Evolutionary conservation across 2,888 invertebrate species (phyloP).

Genomic region (Drosophila phalerata): DNA sequence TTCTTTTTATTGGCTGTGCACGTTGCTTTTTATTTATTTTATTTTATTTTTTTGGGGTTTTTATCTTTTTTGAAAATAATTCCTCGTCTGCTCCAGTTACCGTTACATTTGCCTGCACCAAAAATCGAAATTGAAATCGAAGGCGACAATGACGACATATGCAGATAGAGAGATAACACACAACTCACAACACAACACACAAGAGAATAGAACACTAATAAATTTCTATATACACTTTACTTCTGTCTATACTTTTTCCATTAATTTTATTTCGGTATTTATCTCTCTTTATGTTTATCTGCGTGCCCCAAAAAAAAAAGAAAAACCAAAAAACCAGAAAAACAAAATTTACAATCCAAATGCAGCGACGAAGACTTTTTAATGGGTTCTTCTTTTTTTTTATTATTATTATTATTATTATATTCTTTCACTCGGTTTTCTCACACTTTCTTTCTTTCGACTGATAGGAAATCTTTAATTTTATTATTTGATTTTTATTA

Average conservation of each 20-base stretch:
- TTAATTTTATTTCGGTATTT: slow-evolving; percentile 79
- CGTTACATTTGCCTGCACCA: slow-evolving; percentile 54
- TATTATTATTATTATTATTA: neutral
- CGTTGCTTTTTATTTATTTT: slow-evolving; percentile 9
- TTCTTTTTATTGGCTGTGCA: slow-evolving; percentile 22
- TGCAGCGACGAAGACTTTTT: slow-evolving; percentile 63
- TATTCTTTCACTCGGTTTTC: slow-evolving; percentile 45
- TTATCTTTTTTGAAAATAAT: slow-evolving; percentile 55
- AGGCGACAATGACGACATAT: slow-evolving; percentile 62
- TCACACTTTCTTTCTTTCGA: slow-evolving; percentile 69
- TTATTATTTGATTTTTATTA: slow-evolving; percentile 16
- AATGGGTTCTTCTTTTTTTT: slow-evolving; percentile 53
- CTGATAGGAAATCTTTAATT: slow-evolving; percentile 41
- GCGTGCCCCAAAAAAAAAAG: slow-evolving; percentile 62
- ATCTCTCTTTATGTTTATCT: slow-evolving; percentile 77
- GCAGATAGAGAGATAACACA: slow-evolving; percentile 59
- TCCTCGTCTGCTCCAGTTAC: slow-evolving; percentile 69
- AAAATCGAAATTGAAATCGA: slow-evolving; percentile 34
- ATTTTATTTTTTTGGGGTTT: slow-evolving; percentile 12
- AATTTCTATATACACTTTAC: slow-evolving; percentile 43
- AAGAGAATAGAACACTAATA: slow-evolving; percentile 37
- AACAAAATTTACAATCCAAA: slow-evolving; percentile 73
- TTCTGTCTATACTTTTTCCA: slow-evolving; percentile 70
- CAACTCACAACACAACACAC: neutral
- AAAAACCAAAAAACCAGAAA: no score